A percentile compares a stretch with the other conserved stretches of the same genome.
These are phyloP conservation scores for Phrynocephalus vlangalii DNA, from an alignment of 2,797 vertebrate species.

Conservation along the genomic window DNA sequence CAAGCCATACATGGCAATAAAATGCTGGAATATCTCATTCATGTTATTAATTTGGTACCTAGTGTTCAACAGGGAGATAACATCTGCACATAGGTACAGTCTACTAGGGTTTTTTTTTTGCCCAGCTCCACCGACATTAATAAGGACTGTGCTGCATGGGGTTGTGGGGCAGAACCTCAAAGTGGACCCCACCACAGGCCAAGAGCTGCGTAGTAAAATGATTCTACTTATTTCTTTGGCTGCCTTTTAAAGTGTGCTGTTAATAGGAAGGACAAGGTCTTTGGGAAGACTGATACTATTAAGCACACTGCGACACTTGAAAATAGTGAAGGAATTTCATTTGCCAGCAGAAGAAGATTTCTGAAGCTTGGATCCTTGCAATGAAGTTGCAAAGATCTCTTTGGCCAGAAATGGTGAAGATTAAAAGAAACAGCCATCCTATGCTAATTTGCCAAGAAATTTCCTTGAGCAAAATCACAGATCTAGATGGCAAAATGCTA, in stretches of 20 bases:
- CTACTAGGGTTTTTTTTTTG: neutral
- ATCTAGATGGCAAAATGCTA: neutral
- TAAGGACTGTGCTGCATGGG: neutral
- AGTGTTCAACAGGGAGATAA: neutral
- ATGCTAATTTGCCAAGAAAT: neutral
- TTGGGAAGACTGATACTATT: neutral
- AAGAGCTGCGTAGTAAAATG: neutral
- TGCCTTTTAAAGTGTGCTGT: neutral
- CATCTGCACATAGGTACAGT: neutral
- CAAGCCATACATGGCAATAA: neutral
- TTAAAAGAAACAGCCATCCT: neutral
- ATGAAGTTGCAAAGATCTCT: neutral
- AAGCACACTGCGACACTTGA: neutral
- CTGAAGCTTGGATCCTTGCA: neutral
- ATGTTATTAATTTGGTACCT: neutral
- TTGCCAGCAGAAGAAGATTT: neutral
- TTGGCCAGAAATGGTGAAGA: neutral
- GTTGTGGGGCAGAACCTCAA: neutral
- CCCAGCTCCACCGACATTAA: neutral
- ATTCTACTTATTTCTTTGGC: conserved; percentile 3
- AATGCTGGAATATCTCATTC: neutral
- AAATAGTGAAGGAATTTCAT: neutral
- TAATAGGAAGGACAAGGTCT: neutral
- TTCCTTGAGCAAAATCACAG: neutral
- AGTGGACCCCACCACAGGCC: too few species aligned